A percentile compares a stretch with the other conserved stretches of the same genome.
Conservation (phyloP, 2,113 vertebrate genomes). For the Rhegmatorhina hoffmannsi region DNA sequence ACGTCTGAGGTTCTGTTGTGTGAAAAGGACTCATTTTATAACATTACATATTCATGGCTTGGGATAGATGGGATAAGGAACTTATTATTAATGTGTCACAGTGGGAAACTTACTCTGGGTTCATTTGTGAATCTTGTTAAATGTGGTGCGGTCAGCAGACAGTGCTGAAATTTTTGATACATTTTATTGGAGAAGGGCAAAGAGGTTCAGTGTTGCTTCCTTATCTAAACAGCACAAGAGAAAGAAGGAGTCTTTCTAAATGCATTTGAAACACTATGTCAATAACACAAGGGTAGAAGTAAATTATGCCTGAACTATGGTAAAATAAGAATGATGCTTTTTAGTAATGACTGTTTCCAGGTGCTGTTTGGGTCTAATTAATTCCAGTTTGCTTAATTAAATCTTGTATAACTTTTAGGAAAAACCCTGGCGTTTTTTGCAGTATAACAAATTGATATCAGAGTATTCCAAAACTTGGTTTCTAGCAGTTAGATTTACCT, state of each 20-base stretch:
- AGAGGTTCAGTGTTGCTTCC: constrained; percentile 51
- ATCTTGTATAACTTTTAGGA: background rate
- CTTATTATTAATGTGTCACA: constrained; percentile 99
- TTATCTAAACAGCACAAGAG: constrained; percentile 47
- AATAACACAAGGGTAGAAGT: background rate
- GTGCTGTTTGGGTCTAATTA: background rate
- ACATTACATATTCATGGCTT: constrained; percentile 99
- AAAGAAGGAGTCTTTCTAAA: constrained; percentile 41
- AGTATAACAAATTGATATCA: background rate
- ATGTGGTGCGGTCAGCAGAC: constrained; percentile 84
- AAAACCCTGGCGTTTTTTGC: background rate
- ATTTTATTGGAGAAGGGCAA: constrained; percentile 60
- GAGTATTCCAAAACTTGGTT: background rate
- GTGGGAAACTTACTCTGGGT: constrained; percentile 86
- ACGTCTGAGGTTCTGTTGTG: constrained; percentile 91
- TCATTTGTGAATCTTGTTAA: constrained; percentile 89
- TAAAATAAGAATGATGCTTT: background rate
- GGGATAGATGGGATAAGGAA: constrained; percentile 92
- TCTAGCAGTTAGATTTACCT: background rate
- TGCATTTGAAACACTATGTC: background rate
- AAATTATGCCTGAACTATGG: background rate
- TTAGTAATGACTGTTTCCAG: background rate
- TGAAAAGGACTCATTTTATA: constrained; percentile 97
- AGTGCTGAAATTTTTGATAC: constrained; percentile 62
- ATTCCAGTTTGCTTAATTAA: background rate